Conservation (phyloP, 1,140 invertebrate species). For the Zeugodacus cucurbitae region DNA sequence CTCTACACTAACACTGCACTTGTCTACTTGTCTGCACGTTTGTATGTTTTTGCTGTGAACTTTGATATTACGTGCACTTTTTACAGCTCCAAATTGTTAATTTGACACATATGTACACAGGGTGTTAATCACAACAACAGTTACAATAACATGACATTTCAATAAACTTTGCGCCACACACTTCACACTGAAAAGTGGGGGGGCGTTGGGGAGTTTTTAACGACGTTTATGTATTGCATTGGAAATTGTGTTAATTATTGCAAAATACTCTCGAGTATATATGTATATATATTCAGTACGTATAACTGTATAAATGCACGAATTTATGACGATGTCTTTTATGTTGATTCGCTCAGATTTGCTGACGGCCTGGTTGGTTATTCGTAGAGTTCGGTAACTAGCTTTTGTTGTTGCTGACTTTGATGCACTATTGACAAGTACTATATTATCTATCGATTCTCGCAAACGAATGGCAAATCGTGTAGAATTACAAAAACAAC, state of each 20-base stretch:
- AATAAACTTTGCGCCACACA: background rate
- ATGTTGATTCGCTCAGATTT: background rate
- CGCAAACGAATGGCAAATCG: background rate
- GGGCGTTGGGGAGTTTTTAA: background rate
- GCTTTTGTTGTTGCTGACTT: conserved; percentile 2
- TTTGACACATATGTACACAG: background rate
- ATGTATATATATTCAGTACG: background rate
- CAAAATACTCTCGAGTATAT: background rate
- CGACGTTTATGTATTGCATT: background rate
- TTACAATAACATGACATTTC: background rate
- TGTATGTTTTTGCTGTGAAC: background rate
- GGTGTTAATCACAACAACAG: background rate
- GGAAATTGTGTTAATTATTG: conserved; percentile 36
- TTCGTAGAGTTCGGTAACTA: conserved; percentile 35
- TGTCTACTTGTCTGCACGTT: background rate
- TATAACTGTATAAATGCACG: background rate
- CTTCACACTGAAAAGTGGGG: background rate
- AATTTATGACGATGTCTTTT: background rate
- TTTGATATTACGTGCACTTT: background rate
- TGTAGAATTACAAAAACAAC: background rate
- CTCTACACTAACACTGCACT: background rate
- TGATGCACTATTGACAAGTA: background rate
- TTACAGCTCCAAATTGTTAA: background rate
- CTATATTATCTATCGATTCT: background rate
- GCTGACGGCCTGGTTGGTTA: conserved; percentile 26